Evolutionary conservation across 2,113 vertebrate species (phyloP), one percentile per base, ranked within the genome.

Genomic region (Craseonycteris thonglongyai): DNA sequence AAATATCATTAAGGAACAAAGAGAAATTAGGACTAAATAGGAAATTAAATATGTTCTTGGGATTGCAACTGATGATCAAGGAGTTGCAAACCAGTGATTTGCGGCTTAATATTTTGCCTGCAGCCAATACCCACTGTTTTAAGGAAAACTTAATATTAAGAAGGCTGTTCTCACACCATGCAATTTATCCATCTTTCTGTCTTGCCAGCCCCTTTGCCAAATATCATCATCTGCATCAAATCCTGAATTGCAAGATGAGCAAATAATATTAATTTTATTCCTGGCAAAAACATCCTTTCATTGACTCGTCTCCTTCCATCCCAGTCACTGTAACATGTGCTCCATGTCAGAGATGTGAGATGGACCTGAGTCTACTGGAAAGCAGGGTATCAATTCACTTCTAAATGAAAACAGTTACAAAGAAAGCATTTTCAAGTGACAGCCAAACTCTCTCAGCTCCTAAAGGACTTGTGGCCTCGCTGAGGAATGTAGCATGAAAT

Each of bases 211-310:
- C 59, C 47, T 97, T 95, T 96, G 95, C 97, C 93, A 97, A 95
- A 97, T 97, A 95, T 94, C 66, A 79, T 98, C 22, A 94, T 94
- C 97, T 98, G 74, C 94, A 56, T 93, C 88, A 63, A 94, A 97
- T 95, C 87, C 93, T 90, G 75, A 92, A 96, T 71, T 96, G 81
- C 68, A 85, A 85, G 91, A 95, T 85, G 94, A 95, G 95, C 94
- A 98, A 97, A 98, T 95, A 96, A 98, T 97, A 97, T 95, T 97
- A 96, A 97, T 84, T 97, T 97, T 93, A 97, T 98, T 95, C 88
- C 26, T 72, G 81, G 96, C 96, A 84, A 98, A 94, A 98, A 92
- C 93, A 97, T 89, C 2, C 72, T 97, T 97, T 97, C 96, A 98
- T 95, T 97, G 96, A 96, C 97, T 97, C 78, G 84, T 97, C 91